Percentiles rank a stretch among this genome's conserved stretches.
Conservation (phyloP, 2,888 invertebrate genomes). For the Nephrocerus scutellatus region DNA sequence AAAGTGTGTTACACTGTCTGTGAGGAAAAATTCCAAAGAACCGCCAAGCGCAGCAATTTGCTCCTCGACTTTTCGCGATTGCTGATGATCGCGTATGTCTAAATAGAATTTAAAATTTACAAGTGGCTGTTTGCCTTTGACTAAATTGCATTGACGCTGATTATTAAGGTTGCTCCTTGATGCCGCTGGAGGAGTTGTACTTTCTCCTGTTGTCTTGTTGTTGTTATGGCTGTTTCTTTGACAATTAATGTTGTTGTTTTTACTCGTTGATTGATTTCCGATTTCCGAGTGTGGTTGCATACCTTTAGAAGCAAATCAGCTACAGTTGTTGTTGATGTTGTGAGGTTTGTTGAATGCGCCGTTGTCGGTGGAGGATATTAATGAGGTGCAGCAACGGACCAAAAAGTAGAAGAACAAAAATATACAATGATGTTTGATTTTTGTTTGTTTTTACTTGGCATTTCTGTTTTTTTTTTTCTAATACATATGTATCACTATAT, state of each 20-base stretch:
- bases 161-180: constrained; percentile 19
- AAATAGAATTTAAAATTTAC: constrained; percentile 67
- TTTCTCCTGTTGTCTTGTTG: too few species aligned
- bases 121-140: constrained; percentile 53
- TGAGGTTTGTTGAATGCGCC: constrained; percentile 11
- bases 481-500: too few species aligned
- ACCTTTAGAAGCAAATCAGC: constrained; percentile 46
- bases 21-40: constrained; percentile 44
- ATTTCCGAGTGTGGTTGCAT: constrained; percentile 48
- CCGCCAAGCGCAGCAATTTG: constrained; percentile 67
- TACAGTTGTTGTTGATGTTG: constrained; percentile 21
- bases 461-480: too few species aligned
- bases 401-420: constrained; percentile 23
- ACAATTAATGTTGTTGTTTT: constrained; percentile 25
- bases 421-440: constrained; percentile 12
- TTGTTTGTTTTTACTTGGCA: constrained; percentile 6
- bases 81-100: constrained; percentile 65
- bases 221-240: too few species aligned
- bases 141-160: constrained; percentile 32
- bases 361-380: constrained; percentile 1
- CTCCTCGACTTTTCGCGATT: constrained; percentile 58
- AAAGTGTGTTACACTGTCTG: constrained; percentile 44
- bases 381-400: constrained; percentile 11
- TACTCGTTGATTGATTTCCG: constrained; percentile 41
- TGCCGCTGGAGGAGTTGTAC: too few species aligned